Percentiles rank a stretch among this genome's conserved stretches.
Evolutionary conservation across 2,888 invertebrate species (phyloP).

Genomic region (Lasioglossum malachurum): DNA sequence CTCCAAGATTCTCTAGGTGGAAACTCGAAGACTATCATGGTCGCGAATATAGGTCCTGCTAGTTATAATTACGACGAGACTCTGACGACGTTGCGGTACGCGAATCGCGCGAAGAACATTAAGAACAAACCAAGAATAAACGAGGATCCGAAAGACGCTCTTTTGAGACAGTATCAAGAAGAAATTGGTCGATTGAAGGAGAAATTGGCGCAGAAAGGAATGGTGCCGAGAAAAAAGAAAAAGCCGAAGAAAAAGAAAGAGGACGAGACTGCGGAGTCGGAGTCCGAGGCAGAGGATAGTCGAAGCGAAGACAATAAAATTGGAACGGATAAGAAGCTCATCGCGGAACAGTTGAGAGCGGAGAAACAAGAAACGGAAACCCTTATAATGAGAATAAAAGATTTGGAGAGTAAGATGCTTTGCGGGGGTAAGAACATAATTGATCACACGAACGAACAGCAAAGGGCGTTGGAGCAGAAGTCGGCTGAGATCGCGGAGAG

Average conservation of each 20-base stretch:
- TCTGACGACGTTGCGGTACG: slow-evolving; percentile 97
- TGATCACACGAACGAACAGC: slow-evolving; percentile 97
- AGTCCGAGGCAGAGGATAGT: slow-evolving; percentile 83
- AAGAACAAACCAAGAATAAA: slow-evolving; percentile 99
- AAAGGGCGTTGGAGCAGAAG: slow-evolving; percentile 94
- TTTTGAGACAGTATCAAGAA: slow-evolving; percentile 97
- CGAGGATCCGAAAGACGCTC: slow-evolving; percentile 99
- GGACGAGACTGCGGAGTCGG: slow-evolving; percentile 84
- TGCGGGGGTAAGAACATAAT: slow-evolving; percentile 97
- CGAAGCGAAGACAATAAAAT: slow-evolving; percentile 83
- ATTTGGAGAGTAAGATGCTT: slow-evolving; percentile 97
- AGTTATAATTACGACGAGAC: slow-evolving; percentile 99
- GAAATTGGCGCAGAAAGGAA: slow-evolving; percentile 80
- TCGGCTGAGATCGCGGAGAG: slow-evolving; percentile 95
- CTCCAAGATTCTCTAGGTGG: slow-evolving; percentile 99
- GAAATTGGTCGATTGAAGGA: slow-evolving; percentile 93
- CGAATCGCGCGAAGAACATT: slow-evolving; percentile 98
- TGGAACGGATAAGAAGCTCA: slow-evolving; percentile 86
- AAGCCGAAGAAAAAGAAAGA: slow-evolving; percentile 86
- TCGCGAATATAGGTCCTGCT: slow-evolving; percentile 99
- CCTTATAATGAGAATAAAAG: slow-evolving; percentile 91
- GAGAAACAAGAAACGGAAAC: slow-evolving; percentile 91
- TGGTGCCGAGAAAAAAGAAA: slow-evolving; percentile 84
- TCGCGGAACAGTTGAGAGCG: slow-evolving; percentile 87
- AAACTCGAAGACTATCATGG: slow-evolving; percentile 99